Percentiles rank a stretch among this genome's conserved stretches.
Conservation (phyloP, 2,888 invertebrate species). For the Dynastes tityus region DNA sequence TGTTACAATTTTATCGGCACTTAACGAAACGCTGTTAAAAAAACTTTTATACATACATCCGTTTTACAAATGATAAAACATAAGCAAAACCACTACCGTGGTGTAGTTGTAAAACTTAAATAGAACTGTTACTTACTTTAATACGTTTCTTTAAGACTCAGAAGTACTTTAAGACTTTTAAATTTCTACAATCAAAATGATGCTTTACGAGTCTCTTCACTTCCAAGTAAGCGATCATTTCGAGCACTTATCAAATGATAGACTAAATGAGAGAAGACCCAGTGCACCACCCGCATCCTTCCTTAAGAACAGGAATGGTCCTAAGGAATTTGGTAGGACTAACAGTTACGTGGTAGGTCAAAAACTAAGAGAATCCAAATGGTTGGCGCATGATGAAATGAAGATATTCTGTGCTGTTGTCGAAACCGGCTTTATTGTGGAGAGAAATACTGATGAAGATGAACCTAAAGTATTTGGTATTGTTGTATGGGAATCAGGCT, state of each 20-base stretch:
- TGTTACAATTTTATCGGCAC: neutral
- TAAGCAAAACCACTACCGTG: neutral
- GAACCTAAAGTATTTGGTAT: constrained; percentile 79
- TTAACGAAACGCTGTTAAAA: neutral
- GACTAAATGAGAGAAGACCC: constrained; percentile 45
- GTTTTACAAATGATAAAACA: constrained; percentile 27
- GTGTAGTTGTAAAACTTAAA: constrained; percentile 6
- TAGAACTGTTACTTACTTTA: neutral
- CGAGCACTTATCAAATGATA: constrained; percentile 24
- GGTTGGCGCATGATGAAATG: constrained; percentile 82
- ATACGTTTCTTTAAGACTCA: neutral
- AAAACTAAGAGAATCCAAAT: constrained; percentile 82
- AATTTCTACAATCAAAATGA: constrained; percentile 49
- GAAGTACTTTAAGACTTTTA: neutral
- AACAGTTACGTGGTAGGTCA: constrained; percentile 79
- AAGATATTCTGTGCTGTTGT: constrained; percentile 82
- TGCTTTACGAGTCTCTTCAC: constrained; percentile 59
- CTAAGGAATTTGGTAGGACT: constrained; percentile 47
- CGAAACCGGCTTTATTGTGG: constrained; percentile 82
- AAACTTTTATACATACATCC: neutral
- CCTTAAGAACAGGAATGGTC: constrained; percentile 8
- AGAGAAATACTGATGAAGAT: constrained; percentile 73
- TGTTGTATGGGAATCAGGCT: constrained; percentile 81
- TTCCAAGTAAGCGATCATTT: constrained; percentile 55
- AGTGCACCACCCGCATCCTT: constrained; percentile 36